Percentiles rank a stretch among this genome's conserved stretches.
These are phyloP conservation scores for Ceratosolen fusciceps DNA, from an alignment of 1,140 invertebrate genomes.

Conservation along the genomic window DNA sequence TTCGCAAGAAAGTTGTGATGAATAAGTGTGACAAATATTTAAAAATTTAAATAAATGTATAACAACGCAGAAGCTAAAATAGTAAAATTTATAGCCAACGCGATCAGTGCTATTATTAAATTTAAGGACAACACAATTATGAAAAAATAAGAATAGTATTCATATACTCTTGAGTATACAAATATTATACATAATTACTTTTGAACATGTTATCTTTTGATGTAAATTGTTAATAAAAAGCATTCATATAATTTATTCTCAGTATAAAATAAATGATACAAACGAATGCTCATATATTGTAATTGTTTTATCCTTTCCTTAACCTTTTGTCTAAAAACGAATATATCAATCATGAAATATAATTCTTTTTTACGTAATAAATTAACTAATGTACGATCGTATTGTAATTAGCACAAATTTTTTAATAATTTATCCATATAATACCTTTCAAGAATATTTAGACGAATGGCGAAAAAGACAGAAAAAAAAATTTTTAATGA, in stretches of 20 bases:
- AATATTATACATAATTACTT: constrained; percentile 60
- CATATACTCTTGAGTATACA: neutral
- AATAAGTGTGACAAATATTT: neutral
- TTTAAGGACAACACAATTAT: neutral
- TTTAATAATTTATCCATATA: too few relatives aligned
- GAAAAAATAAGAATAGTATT: neutral
- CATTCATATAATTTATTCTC: constrained; percentile 56
- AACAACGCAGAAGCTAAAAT: neutral
- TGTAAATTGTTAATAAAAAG: constrained; percentile 68
- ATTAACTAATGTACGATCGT: too few relatives aligned
- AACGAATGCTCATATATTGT: constrained; percentile 49
- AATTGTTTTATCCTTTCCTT: constrained; percentile 49
- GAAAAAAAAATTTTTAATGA: too few relatives aligned
- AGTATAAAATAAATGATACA: constrained; percentile 46
- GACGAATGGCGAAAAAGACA: too few relatives aligned
- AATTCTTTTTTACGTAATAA: too few relatives aligned
- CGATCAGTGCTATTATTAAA: constrained; percentile 11
- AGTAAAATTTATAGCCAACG: neutral
- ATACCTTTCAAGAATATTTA: too few relatives aligned
- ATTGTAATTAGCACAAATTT: too few relatives aligned
- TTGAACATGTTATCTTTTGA: constrained; percentile 68
- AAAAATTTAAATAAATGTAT: constrained; percentile 13
- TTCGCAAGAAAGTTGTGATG: neutral
- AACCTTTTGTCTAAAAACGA: neutral
- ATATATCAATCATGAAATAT: neutral